Evolutionary conservation across 2,113 vertebrate genomes (phyloP).

Genomic region (Trematomus loennbergii): DNA sequence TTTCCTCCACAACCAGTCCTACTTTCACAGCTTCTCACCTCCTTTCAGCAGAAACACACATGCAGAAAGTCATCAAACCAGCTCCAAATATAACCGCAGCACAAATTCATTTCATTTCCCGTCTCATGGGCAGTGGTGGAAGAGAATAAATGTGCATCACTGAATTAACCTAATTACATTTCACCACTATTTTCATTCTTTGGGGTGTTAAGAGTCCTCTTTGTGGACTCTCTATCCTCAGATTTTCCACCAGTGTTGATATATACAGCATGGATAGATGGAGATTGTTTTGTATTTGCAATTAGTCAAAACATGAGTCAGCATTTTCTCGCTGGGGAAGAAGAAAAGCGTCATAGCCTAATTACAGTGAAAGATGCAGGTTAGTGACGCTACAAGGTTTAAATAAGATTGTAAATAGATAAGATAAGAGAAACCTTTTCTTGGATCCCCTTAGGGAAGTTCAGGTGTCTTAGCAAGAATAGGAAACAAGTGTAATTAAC

Average conservation of each 20-base stretch:
- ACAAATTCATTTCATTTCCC: slow-evolving; percentile 2
- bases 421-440: too few species aligned
- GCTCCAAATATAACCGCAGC: slow-evolving; percentile 9
- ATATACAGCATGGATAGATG: background rate
- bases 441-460: too few species aligned
- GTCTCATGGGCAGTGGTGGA: background rate
- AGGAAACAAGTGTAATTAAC: too few species aligned
- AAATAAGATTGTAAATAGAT: background rate
- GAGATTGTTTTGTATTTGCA: background rate
- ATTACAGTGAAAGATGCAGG: background rate
- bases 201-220: too few species aligned
- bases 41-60: slow-evolving; percentile 40
- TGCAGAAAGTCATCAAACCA: slow-evolving; percentile 17
- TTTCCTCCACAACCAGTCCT: slow-evolving; percentile 72
- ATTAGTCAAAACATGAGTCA: background rate
- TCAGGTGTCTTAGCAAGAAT: too few species aligned
- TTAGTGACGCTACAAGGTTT: background rate
- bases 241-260: background rate
- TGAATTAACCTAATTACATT: too few species aligned
- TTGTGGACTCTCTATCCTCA: too few species aligned
- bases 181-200: too few species aligned
- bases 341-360: background rate
- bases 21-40: slow-evolving; percentile 59
- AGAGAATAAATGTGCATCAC: too few species aligned
- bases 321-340: background rate